Base-by-base conservation (phyloP, 2,888 invertebrate species). In the Caenorhabditis sulstoni region DNA sequence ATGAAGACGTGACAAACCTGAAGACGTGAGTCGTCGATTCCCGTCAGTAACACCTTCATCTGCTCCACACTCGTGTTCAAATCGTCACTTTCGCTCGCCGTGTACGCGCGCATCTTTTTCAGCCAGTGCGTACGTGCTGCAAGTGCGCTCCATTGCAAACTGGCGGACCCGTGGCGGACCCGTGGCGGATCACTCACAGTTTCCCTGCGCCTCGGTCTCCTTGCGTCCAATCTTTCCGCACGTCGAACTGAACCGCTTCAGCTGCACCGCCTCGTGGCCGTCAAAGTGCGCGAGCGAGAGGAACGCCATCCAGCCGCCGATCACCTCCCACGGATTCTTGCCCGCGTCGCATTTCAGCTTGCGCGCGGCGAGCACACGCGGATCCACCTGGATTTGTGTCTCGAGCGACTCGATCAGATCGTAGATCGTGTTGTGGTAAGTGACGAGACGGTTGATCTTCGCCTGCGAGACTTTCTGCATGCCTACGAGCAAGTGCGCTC, bases 71-170 rank as follows among this genome's bases (percentile, higher is more conserved):
- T 11, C 7, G 20, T 22, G 22, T 49, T 49, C 49, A 49, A 12
- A 5, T 49, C 49, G 20, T 49, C 49, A 22, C 49, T 49, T 9
- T 49, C 49, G 22, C 11, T n/a, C 3, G 29, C 52, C 7, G 52
- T 20, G 20, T 52, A 52, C 23, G 20, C 14, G 18, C 52, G 18
- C 52, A 52, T 52, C n/a, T 52, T 29, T 8, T 29, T 23, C 9
- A 22, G 39, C 29, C 23, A 59, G 11, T 44, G 45, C 20, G 58
- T 45, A 7, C 49, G 49, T 5, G 49, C 49, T 44, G 52, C 12
- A 52, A 55, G 14, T 37, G 14, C 16, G 39, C 18, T 55, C 35
- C 16, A 37, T 55, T 14, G 39, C 4, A 8, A 29, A 8, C 14
- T 4, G 14, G n/a, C 35, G n/a, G n/a, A n/a, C n/a, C n/a, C n/a